phyloP scores from a whole-genome alignment of 2,797 vertebrate genomes.

The Emydoidea blandingii region DNA sequence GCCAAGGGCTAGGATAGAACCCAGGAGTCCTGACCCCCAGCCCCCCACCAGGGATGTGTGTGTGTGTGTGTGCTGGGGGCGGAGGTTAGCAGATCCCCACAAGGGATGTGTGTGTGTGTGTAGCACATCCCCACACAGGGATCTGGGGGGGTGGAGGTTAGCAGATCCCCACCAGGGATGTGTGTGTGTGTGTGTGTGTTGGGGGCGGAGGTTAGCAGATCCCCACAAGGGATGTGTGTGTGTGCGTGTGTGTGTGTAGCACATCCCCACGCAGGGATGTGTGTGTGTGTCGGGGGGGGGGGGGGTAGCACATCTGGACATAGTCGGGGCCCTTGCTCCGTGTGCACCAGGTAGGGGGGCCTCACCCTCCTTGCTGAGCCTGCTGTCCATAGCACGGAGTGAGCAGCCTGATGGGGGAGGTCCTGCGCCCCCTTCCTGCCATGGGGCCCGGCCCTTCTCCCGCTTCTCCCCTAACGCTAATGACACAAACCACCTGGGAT shows the following conservation, averaged over 20 bases:
- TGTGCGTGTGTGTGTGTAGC: neutral
- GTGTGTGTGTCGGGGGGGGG: too few relatives aligned
- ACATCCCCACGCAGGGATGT: neutral
- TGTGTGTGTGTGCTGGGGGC: too few relatives aligned
- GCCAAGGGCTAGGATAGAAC: neutral
- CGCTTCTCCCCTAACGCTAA: slow-evolving; percentile 77
- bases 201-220: neutral
- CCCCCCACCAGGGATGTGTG: neutral
- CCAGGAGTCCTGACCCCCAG: neutral
- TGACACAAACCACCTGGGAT: slow-evolving; percentile 74
- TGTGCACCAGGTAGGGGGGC: neutral
- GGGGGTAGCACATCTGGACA: neutral
- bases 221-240: too few relatives aligned
- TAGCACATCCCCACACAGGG: neutral
- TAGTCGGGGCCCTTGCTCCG: neutral
- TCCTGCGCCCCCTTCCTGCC: neutral
- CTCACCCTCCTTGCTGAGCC: neutral
- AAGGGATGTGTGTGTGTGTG: neutral
- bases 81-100: neutral
- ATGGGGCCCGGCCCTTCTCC: neutral
- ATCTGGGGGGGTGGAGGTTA: neutral
- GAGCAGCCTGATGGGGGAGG: neutral
- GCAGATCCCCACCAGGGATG: too few relatives aligned
- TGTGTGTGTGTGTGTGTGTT: too few relatives aligned
- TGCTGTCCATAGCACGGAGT: neutral